phyloP scores from a whole-genome alignment of 2,113 vertebrate species.

The Machaerirhynchus nigripectus region DNA sequence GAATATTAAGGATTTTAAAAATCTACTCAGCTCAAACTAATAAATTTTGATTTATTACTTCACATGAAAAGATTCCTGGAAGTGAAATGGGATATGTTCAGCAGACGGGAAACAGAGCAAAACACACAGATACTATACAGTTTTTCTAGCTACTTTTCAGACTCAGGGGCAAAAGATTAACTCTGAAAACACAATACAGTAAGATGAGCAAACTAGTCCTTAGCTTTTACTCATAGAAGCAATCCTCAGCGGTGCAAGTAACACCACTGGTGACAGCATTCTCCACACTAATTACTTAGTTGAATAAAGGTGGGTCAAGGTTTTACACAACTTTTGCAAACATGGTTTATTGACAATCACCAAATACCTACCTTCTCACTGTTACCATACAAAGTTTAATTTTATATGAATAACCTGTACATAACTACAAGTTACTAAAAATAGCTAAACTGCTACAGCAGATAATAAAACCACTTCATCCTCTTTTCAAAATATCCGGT shows the following conservation, averaged over 20 bases:
- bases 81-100: neutral
- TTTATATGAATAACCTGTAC: neutral
- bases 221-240: neutral
- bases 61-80: neutral
- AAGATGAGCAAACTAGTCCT: neutral
- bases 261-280: neutral
- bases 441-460: neutral
- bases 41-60: conserved; percentile 15
- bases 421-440: neutral
- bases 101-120: neutral
- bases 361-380: neutral
- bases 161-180: neutral
- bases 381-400: neutral
- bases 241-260: neutral
- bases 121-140: neutral
- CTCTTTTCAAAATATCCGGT: neutral
- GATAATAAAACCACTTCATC: neutral
- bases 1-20: conserved; percentile 25
- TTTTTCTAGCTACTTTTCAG: neutral
- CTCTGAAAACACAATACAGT: neutral
- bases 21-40: conserved; percentile 22
- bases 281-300: neutral
- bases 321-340: neutral
- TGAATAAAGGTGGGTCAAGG: neutral
- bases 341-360: neutral